Evolutionary conservation across 2,888 invertebrate genomes (phyloP), one percentile per base, ranked within the genome.

Genomic region (Phengaris arion): DNA sequence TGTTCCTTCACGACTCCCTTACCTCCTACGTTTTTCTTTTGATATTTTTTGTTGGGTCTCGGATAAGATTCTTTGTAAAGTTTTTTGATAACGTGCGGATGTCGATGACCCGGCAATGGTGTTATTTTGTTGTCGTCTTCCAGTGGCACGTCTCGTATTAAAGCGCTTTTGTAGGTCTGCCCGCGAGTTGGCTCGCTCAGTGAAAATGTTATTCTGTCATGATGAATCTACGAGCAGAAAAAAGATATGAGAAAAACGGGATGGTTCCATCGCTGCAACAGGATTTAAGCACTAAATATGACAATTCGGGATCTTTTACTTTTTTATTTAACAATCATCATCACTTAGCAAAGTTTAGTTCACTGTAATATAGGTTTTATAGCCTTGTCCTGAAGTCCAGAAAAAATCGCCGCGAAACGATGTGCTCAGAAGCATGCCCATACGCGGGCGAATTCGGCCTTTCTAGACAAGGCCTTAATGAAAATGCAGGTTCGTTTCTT

Each of bases 141-240:
- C 0, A 68, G 74, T 0, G 75, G 75, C 2, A 82, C 74, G 69
- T 92, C 92, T 0, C 93, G 85, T 80, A 91, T 92, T 7, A 93
- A 79, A 2, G 89, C 89, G 79, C 92, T 93, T 81, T 93, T 93
- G 81, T 89, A 93, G 2, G 93, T 93, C 76, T 93, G 93, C 0
- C 91, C 93, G 5, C 93, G 85, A 0, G 87, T 85, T 0, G 93
- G 92, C 79, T 93, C 93, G 81, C 92, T 92, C 2, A 93, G 81
- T 0, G 93, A 92, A 79, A 92, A 93, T 0, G 93, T 92, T 54
- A 93, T 92, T 76, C 93, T 84, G 78, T 93, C 93, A 80, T 91
- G 93, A 76, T 93, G 93, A 78, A 93, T 89, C 93, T 93, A 82
- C 73, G 57, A 77, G 51, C 51, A 74, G 74, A 75, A 8, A 45